Evolutionary conservation across 2,888 invertebrate species (phyloP).

Genomic region (Acleris holmiana): DNA sequence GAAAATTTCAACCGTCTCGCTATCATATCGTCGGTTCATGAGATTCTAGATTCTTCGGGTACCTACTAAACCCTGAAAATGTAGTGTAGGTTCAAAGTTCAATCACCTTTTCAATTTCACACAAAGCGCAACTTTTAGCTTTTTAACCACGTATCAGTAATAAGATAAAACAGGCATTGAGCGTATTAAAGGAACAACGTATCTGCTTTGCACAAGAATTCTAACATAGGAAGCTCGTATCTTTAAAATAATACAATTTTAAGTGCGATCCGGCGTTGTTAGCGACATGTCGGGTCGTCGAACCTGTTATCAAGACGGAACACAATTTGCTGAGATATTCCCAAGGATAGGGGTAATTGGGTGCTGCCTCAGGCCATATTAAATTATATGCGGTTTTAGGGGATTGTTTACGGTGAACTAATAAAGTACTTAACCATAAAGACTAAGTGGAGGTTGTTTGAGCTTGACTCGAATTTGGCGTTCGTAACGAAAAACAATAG

Average conservation of each 20-base stretch:
- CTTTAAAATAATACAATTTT: constrained; percentile 20
- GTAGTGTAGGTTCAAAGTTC: too few species aligned
- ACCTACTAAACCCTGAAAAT: too few species aligned
- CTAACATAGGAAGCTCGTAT: constrained; percentile 4
- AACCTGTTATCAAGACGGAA: constrained; percentile 59
- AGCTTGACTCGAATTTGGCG: too few species aligned
- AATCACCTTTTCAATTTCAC: too few species aligned
- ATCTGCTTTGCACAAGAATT: background rate
- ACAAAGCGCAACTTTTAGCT: too few species aligned
- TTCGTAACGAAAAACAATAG: too few species aligned
- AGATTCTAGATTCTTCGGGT: too few species aligned
- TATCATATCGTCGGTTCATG: too few species aligned
- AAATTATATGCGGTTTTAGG: background rate
- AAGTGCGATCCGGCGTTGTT: constrained; percentile 30
- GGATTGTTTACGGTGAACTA: background rate
- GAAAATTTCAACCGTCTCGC: too few species aligned
- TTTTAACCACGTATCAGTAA: too few species aligned
- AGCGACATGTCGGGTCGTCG: constrained; percentile 56
- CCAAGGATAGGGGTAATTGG: constrained; percentile 79
- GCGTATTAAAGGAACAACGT: background rate
- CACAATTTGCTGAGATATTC: constrained; percentile 78
- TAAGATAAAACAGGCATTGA: background rate
- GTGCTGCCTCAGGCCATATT: constrained; percentile 40
- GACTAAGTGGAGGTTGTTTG: too few species aligned
- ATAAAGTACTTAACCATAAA: too few species aligned